Evolutionary conservation across 2,888 invertebrate genomes (phyloP).

Genomic region (Merodon equestris): DNA sequence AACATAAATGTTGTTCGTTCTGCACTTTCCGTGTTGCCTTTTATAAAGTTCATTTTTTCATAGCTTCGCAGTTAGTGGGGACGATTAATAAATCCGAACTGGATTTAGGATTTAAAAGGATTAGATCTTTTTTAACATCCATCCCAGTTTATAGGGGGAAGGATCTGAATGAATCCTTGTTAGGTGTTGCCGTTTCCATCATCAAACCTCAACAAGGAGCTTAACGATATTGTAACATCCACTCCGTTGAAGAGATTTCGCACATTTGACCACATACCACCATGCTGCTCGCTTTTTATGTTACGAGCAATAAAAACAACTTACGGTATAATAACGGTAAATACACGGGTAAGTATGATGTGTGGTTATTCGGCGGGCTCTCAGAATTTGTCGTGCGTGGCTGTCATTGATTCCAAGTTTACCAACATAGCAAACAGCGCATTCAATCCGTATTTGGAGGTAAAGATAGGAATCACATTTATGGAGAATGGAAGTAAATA

Average conservation of each 20-base stretch:
- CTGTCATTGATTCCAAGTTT: slow-evolving; percentile 18
- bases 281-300: slow-evolving; percentile 33
- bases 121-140: too few species aligned
- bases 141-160: too few species aligned
- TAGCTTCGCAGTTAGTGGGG: too few species aligned
- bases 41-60: too few species aligned
- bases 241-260: slow-evolving; percentile 51
- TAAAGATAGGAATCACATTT: slow-evolving; percentile 33
- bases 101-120: too few species aligned
- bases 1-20: neutral
- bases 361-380: slow-evolving; percentile 57
- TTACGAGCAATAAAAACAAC: slow-evolving; percentile 65
- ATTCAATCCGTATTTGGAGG: neutral
- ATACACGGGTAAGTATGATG: slow-evolving; percentile 65
- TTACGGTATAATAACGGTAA: slow-evolving; percentile 66
- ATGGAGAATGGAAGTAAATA: slow-evolving; percentile 43
- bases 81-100: too few species aligned
- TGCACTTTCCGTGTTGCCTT: too few species aligned
- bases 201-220: slow-evolving; percentile 48
- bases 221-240: slow-evolving; percentile 30
- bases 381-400: too few species aligned
- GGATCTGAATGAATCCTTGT: too few species aligned
- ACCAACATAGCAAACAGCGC: slow-evolving; percentile 2
- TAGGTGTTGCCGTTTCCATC: too few species aligned
- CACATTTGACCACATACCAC: slow-evolving; percentile 4